phyloP scores from a whole-genome alignment of 2,797 vertebrate species.

The Silurus lanzhouensis region DNA sequence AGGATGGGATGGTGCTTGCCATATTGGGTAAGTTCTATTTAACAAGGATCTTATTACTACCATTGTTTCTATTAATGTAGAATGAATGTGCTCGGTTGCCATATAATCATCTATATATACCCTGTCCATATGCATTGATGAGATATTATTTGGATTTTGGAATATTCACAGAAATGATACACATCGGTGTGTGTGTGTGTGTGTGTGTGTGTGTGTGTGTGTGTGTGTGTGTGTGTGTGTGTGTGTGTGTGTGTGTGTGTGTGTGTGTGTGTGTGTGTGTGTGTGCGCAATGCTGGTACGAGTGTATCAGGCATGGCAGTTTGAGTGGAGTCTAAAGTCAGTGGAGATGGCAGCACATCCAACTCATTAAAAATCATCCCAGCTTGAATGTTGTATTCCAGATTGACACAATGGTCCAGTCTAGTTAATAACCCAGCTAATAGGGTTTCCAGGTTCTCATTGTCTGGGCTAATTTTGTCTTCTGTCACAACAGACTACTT shows the following conservation, averaged over 20 bases:
- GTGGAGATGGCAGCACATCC: background rate
- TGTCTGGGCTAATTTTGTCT: background rate
- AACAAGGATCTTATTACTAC: background rate
- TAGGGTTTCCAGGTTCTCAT: background rate
- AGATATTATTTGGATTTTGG: background rate
- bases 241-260: background rate
- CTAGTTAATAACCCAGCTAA: background rate
- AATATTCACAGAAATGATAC: background rate
- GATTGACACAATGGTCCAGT: background rate
- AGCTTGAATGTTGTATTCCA: background rate
- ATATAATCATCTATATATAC: background rate
- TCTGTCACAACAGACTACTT: background rate
- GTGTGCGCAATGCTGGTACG: too few species aligned
- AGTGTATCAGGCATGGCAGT: background rate
- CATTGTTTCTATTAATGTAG: background rate
- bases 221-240: background rate
- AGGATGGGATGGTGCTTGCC: constrained; percentile 87
- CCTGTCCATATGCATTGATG: background rate
- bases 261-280: too few species aligned
- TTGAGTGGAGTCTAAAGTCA: background rate
- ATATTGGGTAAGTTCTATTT: constrained; percentile 84
- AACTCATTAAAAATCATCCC: background rate
- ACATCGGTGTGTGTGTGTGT: background rate
- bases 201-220: background rate
- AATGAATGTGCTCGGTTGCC: background rate